Evolutionary conservation across 2,113 vertebrate species (phyloP), one percentile per base, ranked within the genome.

Genomic region (Indri indri): DNA sequence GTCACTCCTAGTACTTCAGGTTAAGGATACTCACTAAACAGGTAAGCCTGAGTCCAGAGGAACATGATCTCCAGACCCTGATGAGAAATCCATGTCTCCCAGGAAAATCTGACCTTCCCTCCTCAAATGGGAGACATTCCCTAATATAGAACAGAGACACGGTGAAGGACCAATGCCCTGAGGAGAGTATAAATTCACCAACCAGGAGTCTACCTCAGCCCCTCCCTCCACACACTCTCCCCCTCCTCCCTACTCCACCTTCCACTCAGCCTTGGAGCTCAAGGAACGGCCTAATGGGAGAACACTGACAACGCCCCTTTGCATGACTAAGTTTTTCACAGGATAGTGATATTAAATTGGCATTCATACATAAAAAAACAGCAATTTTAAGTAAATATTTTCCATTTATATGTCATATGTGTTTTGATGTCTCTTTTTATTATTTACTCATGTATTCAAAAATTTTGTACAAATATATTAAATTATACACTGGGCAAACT

Each of bases 361-460:
- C 23, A 91, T 90, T 90, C 83, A 59, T 47, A 66, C 84, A 52
- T 54, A 42, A 93, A 32, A 66, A 71, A 94, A 80, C 18, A 95
- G 23, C 6, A 22, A 84, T 91, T 85, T 81, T 57, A 88, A 94
- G 76, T 66, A 92, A 96, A 59, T 86, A 82, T 97, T 73, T 61
- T 54, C 10, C 61, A 79, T 59, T 83, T 95, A 47, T 76, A 74
- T 81, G 40, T 95, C 77, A 96, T 25, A 45, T 73, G 82, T 90
- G 54, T 93, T 91, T 94, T 89, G 20, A 74, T 95, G 18, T 63
- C 20, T 40, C 32, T 81, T 92, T 95, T 54, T 54, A 86, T 82
- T 81, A 94, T 96, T 94, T 83, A 81, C 50, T 70, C 70, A 61
- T 63, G 27, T 79, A 89, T 89, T 73, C 34, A 79, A 27, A 89